Conservation (phyloP, 2,113 vertebrate genomes). For the Megaceryle maxima region DNA sequence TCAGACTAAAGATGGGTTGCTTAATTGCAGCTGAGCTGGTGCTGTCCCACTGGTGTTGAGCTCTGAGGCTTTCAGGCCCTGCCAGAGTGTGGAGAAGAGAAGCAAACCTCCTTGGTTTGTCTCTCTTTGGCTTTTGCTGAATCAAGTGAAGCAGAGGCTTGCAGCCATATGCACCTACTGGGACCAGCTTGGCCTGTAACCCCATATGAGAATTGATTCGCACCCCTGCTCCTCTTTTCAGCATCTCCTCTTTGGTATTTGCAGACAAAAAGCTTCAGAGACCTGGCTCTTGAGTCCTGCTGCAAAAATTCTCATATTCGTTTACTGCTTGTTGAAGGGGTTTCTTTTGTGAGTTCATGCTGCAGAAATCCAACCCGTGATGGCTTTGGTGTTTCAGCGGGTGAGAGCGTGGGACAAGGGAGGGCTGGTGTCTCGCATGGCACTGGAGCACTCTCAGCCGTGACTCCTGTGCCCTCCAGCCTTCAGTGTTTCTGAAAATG, state of each 20-base stretch:
- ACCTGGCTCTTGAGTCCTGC: neutral
- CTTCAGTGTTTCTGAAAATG: neutral
- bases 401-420: rapidly evolving
- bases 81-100: neutral
- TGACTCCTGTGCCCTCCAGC: neutral
- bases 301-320: neutral
- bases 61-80: rapidly evolving
- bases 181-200: neutral
- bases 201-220: neutral
- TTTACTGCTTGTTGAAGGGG: neutral
- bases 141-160: neutral
- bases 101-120: neutral
- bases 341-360: neutral
- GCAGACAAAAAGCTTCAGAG: neutral
- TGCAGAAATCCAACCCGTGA: neutral
- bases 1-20: neutral
- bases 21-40: neutral
- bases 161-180: neutral
- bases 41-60: neutral
- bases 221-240: neutral
- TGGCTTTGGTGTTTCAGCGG: neutral
- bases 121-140: neutral
- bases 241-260: neutral
- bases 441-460: neutral
- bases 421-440: neutral